Evolutionary conservation across 2,797 vertebrate species (phyloP).

Genomic region (Microcaecilia unicolor): DNA sequence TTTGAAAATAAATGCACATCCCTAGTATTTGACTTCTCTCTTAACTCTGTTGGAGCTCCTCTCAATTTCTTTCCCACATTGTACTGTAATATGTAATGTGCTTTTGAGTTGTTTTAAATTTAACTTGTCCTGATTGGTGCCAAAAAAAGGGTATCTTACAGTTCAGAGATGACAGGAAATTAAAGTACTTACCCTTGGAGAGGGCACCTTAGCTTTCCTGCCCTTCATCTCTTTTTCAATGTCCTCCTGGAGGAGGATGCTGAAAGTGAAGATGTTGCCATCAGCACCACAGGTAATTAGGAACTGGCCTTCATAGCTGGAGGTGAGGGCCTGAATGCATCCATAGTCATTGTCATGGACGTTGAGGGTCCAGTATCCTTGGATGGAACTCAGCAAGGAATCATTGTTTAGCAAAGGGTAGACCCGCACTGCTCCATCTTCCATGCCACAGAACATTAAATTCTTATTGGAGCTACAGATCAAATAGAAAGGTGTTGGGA

Average conservation of each 20-base stretch:
- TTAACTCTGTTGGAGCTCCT: no score
- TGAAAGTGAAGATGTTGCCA: slow-evolving; percentile 85
- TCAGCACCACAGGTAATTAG: slow-evolving; percentile 77
- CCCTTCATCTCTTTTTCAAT: slow-evolving; percentile 26
- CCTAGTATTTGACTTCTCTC: no score
- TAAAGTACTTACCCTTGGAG: slow-evolving; percentile 69
- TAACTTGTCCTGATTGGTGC: no score
- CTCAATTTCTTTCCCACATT: no score
- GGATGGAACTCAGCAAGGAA: slow-evolving; percentile 39
- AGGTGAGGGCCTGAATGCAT: slow-evolving; percentile 49
- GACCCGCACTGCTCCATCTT: slow-evolving; percentile 67
- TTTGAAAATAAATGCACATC: no score
- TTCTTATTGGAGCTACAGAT: slow-evolving; percentile 49
- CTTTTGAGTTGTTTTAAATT: no score
- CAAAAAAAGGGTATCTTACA: no score
- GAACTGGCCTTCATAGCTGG: slow-evolving; percentile 71
- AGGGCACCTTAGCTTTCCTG: slow-evolving; percentile 57
- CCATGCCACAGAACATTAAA: slow-evolving; percentile 83
- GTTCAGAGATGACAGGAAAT: no score
- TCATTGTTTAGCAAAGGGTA: slow-evolving; percentile 57
- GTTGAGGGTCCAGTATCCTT: slow-evolving; percentile 66
- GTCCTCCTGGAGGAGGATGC: slow-evolving; percentile 53
- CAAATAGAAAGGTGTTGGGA: slow-evolving; percentile 19
- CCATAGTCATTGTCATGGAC: slow-evolving; percentile 80
- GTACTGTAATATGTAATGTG: no score